Evolutionary conservation across 1,140 invertebrate genomes (phyloP).

Genomic region (Solenopsis invicta): DNA sequence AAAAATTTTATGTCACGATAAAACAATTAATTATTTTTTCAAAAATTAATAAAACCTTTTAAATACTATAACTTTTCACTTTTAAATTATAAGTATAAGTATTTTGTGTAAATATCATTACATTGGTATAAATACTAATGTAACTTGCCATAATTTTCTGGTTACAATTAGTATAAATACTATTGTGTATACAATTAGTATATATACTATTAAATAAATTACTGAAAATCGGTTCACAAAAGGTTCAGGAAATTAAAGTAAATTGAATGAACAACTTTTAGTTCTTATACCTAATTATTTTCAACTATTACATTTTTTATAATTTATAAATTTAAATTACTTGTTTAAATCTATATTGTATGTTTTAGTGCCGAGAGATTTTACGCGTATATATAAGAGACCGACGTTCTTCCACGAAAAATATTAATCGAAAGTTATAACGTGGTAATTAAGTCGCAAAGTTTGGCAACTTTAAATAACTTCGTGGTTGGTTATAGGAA

Average conservation of each 20-base stretch:
- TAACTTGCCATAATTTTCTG: neutral
- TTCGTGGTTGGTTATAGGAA: conserved; percentile 20
- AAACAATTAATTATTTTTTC: neutral
- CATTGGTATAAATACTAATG: neutral
- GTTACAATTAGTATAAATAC: conserved; percentile 1
- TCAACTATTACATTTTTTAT: neutral
- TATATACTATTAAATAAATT: neutral
- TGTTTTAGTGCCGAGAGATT: neutral
- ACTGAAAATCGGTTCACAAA: neutral
- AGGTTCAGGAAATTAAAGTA: neutral
- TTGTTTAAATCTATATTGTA: neutral
- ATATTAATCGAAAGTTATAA: conserved; percentile 59
- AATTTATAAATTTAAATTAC: neutral
- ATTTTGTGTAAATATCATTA: neutral
- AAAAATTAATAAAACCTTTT: neutral
- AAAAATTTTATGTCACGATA: conserved; percentile 1
- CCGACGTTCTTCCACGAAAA: neutral
- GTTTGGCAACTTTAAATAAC: conserved; percentile 61
- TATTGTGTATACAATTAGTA: too few species aligned
- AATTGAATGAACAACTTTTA: neutral
- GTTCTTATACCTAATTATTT: neutral
- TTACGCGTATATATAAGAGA: conserved; percentile 12
- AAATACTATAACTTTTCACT: neutral
- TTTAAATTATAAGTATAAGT: conserved; percentile 21
- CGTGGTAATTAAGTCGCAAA: conserved; percentile 51